A percentile compares a stretch with the other conserved stretches of the same genome.
These are phyloP conservation scores for Etia nguti DNA, from an alignment of 2,113 vertebrate species.

Conservation along the genomic window DNA sequence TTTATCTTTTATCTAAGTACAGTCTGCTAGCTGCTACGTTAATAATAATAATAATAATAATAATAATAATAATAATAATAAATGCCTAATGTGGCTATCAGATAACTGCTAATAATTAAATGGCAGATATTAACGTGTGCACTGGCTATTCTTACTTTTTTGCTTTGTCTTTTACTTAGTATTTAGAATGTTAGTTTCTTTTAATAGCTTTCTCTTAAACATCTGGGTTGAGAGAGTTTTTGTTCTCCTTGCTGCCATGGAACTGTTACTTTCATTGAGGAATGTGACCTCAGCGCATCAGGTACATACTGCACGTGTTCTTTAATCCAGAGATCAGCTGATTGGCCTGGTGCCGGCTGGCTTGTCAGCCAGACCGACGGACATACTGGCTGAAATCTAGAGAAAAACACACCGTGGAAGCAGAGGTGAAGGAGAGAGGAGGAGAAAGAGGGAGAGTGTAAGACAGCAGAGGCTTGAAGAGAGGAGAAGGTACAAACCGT, in stretches of 20 bases:
- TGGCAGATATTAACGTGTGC: background rate
- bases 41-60: background rate
- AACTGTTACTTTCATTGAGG: background rate
- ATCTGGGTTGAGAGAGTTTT: background rate
- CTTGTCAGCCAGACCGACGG: rapidly evolving
- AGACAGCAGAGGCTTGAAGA: background rate
- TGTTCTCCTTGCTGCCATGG: background rate
- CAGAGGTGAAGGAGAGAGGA: background rate
- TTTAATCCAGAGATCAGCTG: background rate
- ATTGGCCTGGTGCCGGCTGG: background rate
- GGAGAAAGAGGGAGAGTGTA: background rate
- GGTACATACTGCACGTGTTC: rapidly evolving
- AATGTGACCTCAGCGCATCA: background rate
- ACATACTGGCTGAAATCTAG: background rate
- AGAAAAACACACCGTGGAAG: background rate
- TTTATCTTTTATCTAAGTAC: background rate
- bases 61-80: background rate
- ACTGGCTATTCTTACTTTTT: background rate
- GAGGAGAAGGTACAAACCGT: background rate
- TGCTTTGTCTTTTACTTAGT: background rate
- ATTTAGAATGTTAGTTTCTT: background rate
- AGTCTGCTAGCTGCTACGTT: background rate
- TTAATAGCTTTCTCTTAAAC: background rate
- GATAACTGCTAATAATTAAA: background rate
- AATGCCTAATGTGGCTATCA: background rate